A percentile compares a stretch with the other conserved stretches of the same genome.
These are phyloP conservation scores for Calephelis virginiensis DNA, from an alignment of 1,140 invertebrate species.

Conservation along the genomic window DNA sequence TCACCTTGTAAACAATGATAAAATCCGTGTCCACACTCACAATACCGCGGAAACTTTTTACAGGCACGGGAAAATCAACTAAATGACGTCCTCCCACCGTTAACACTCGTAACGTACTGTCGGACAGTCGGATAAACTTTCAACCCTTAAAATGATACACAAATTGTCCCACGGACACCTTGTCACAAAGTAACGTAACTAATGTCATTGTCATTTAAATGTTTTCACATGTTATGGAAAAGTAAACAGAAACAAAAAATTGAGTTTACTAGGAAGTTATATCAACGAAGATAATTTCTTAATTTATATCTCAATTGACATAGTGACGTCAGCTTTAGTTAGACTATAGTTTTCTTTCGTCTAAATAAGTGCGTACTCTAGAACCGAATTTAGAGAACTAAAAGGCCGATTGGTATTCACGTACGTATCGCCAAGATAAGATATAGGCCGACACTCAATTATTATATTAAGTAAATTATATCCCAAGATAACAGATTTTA, in stretches of 20 bases:
- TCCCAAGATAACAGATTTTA: constrained; percentile 13
- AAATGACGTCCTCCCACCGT: constrained; percentile 3
- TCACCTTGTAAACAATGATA: constrained; percentile 1
- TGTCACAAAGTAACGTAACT: too few species aligned
- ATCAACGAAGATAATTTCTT: too few species aligned
- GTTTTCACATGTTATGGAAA: too few species aligned
- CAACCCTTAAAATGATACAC: background rate
- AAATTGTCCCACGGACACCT: too few species aligned
- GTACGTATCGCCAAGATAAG: constrained; percentile 12
- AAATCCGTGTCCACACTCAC: background rate
- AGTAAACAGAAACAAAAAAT: too few species aligned
- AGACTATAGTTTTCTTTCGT: too few species aligned
- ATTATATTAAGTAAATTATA: constrained; percentile 13
- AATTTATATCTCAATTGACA: too few species aligned
- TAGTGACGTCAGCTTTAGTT: too few species aligned
- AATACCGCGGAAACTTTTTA: constrained; percentile 4
- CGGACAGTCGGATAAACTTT: constrained; percentile 2
- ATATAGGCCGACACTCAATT: constrained; percentile 17
- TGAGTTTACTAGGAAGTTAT: too few species aligned
- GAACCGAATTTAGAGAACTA: constrained; percentile 12
- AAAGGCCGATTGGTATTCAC: constrained; percentile 11
- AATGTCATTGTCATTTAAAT: too few species aligned
- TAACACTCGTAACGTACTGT: constrained; percentile 1
- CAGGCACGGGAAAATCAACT: background rate
- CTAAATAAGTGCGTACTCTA: constrained; percentile 9